These are phyloP conservation scores for Echinarachnius parma DNA, from an alignment of 53 echinoderm and acorn worm species.

Conservation along the genomic window DNA sequence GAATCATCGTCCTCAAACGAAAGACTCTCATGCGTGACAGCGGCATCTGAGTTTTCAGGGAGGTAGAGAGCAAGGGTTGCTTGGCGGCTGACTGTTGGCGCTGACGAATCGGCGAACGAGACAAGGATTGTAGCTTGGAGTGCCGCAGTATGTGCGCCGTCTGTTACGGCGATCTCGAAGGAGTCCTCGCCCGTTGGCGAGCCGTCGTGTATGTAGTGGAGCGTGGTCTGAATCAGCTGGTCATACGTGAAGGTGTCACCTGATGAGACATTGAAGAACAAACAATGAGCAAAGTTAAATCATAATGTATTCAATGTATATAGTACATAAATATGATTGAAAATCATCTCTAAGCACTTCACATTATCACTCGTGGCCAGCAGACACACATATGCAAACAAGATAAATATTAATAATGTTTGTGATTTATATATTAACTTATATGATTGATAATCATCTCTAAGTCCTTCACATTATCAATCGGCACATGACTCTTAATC, in stretches of 20 bases:
- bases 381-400: too few relatives aligned
- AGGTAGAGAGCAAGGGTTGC: conserved; percentile 65
- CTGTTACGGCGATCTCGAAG: conserved; percentile 77
- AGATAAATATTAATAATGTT: too few relatives aligned
- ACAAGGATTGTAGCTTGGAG: conserved; percentile 58
- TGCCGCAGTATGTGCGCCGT: conserved; percentile 62
- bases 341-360: too few relatives aligned
- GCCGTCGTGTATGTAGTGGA: conserved; percentile 86
- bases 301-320: too few relatives aligned
- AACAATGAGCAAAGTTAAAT: not conserved
- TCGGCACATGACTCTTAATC: too few relatives aligned
- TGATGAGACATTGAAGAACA: conserved; percentile 13
- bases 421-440: too few relatives aligned
- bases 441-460: too few relatives aligned
- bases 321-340: too few relatives aligned
- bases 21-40: conserved; percentile 62
- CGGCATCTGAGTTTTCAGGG: conserved; percentile 64
- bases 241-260: conserved; percentile 72
- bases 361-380: too few relatives aligned
- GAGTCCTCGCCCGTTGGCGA: conserved; percentile 59
- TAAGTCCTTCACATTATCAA: too few relatives aligned
- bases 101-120: conserved; percentile 60
- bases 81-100: conserved; percentile 59
- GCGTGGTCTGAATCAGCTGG: conserved; percentile 56
- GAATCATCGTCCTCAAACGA: conserved; percentile 86